Base-by-base conservation (phyloP, 1,140 invertebrate genomes). In the Drosophila navojoa region DNA sequence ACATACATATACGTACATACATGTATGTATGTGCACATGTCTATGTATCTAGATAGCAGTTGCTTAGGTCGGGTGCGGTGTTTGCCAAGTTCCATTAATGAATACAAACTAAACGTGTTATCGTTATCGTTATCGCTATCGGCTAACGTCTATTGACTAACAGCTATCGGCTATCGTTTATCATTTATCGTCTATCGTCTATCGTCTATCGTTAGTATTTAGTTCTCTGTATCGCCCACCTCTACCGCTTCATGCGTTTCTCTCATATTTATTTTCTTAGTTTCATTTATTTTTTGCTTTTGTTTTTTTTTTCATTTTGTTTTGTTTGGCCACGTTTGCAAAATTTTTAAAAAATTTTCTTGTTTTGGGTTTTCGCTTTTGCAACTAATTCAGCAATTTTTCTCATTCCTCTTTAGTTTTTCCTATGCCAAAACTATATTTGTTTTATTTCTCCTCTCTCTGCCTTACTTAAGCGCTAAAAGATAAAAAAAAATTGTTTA, bases 301-400 rank as follows among this genome's bases (percentile, higher is more conserved):
- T 47, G 5, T 29, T 32, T 32, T 5, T 32, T 7, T 32, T 32
- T 9, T 45, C 27, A 27, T 55, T 55, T 35, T 10, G 15, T 40
- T 58, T 75, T n/a, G n/a, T n/a, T 78, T 76, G 67, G 73, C 73
- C 68, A 71, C 67, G 49, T 78, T 68, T 66, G 32, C 67, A 73
- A 76, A 54, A 55, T 58, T 74, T 71, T 53, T 71, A 64, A 86
- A 86, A 76, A 76, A 87, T 81, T 81, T 76, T 38, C 55, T 77
- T 84, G 77, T 72, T 79, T 79, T 79, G 9, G 9, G 10, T 68
- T 67, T 38, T 71, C 53, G 61, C 68, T 44, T 79, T 74, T 69
- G 59, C 68, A 89, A 89, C 86, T 85, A 90, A 90, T 90, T 90
- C 86, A 90, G 86, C 86, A 90, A 90, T 84, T 77, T 71, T 77